phyloP scores from a whole-genome alignment of 1,140 invertebrate genomes.

The Anthonomus grandis region DNA sequence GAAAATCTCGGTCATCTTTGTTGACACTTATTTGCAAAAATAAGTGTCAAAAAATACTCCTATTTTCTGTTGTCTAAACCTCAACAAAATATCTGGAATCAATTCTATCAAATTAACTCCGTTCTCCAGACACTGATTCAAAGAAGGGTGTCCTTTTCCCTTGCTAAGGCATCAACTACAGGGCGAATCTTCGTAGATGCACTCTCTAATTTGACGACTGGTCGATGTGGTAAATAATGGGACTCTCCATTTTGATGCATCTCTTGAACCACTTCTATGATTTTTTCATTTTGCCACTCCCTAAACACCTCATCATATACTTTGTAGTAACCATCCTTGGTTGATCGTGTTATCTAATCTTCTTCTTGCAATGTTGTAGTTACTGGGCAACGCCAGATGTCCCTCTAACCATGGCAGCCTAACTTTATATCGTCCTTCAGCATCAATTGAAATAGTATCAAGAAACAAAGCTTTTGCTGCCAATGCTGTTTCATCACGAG shows the following conservation, averaged over 20 bases:
- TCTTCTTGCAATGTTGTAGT: too few species aligned
- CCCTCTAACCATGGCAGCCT: too few species aligned
- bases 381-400: neutral
- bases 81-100: conserved; percentile 43
- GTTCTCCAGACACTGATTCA: conserved; percentile 33
- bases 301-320: conserved; percentile 9
- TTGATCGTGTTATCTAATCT: neutral
- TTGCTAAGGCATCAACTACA: conserved; percentile 33
- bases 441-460: neutral
- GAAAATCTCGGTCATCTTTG: neutral
- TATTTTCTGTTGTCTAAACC: conserved; percentile 43
- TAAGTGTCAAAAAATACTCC: conserved; percentile 47
- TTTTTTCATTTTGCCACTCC: conserved; percentile 10
- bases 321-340: neutral
- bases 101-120: conserved; percentile 48
- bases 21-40: conserved; percentile 9
- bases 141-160: conserved; percentile 29
- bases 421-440: too few species aligned
- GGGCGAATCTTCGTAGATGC: conserved; percentile 22
- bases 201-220: conserved; percentile 20
- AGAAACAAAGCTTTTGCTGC: too few species aligned
- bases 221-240: conserved; percentile 31
- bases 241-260: conserved; percentile 6
- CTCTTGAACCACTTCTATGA: conserved; percentile 14
- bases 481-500: too few species aligned